Evolutionary conservation across 2,797 vertebrate genomes (phyloP).

Genomic region (Malurus leucopterus): DNA sequence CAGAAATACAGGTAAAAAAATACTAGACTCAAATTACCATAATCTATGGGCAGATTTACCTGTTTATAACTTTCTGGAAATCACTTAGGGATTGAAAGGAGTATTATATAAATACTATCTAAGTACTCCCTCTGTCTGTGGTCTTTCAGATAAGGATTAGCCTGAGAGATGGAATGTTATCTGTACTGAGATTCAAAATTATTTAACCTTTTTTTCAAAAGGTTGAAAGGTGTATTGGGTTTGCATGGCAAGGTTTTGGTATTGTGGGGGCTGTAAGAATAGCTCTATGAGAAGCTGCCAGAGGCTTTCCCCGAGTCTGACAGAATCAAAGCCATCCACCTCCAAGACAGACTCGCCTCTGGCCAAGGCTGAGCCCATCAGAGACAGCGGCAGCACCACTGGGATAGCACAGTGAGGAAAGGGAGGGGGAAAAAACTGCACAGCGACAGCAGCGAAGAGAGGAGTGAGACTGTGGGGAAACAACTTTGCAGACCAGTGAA

Average conservation of each 20-base stretch:
- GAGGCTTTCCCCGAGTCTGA: not conserved
- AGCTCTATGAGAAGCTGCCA: not conserved
- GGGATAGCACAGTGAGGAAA: accelerated
- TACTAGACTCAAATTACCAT: not conserved
- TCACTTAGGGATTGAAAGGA: not conserved
- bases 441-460: not conserved
- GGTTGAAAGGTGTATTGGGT: not conserved
- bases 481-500: not conserved
- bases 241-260: not conserved
- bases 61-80: not conserved
- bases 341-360: accelerated
- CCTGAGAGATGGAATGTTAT: not conserved
- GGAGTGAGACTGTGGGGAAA: not conserved
- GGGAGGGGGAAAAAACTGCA: accelerated
- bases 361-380: not conserved
- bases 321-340: accelerated
- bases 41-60: not conserved
- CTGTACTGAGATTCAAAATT: not conserved
- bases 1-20: not conserved
- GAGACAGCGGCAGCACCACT: accelerated
- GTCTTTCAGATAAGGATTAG: not conserved
- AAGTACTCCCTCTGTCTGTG: not conserved
- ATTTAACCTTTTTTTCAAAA: not conserved
- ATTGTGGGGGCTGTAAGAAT: accelerated
- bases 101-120: not conserved